Base-by-base conservation (phyloP, 1,140 invertebrate genomes). In the Drosophila novamexicana region DNA sequence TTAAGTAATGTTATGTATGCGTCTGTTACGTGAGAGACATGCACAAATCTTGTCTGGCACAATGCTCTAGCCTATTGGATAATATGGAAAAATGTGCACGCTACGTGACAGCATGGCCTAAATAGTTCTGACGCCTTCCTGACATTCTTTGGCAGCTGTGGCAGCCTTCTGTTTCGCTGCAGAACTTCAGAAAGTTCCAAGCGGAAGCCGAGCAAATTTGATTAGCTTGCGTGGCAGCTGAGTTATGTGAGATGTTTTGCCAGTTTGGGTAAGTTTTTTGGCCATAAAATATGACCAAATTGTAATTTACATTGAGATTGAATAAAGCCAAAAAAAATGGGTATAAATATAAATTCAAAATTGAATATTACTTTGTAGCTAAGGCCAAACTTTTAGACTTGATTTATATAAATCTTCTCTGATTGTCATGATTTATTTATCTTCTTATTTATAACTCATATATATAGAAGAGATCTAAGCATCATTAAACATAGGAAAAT, bases 1-100 rank as follows among this genome's bases (percentile, higher is more conserved):
- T 83, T 75, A 86, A 90, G 79, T 90, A 86, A 80, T 77, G 74
- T 88, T 83, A 88, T 90, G 74, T 86, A 86, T 86, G 86, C 88
- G 82, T 86, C 79, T 90, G 79, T 76, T 83, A 90, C 81, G 86
- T 90, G 86, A 90, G 76, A 29, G 22, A 68, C 77, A 85, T 90
- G 56, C 73, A 53, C 34, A 85, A 52, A 7, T 1, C 22, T 50
- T 29, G 12, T 1, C 29, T 3, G 8, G 45, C 2, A 50, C 49
- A 50, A 50, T 14, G 54, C 50, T 29, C 49, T 7, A 53, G 67
- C 61, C 75, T 63, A 63, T 58, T 57, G 81, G 42, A 75, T 84
- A 84, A 85, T 85, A 68, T 81, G 58, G 77, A 84, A 85, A 85
- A 84, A 84, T 84, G 74, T 58, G 50, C 47, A 45, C 32, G 45